phyloP scores from a whole-genome alignment of 2,797 vertebrate genomes.

The Numenius phaeopus region DNA sequence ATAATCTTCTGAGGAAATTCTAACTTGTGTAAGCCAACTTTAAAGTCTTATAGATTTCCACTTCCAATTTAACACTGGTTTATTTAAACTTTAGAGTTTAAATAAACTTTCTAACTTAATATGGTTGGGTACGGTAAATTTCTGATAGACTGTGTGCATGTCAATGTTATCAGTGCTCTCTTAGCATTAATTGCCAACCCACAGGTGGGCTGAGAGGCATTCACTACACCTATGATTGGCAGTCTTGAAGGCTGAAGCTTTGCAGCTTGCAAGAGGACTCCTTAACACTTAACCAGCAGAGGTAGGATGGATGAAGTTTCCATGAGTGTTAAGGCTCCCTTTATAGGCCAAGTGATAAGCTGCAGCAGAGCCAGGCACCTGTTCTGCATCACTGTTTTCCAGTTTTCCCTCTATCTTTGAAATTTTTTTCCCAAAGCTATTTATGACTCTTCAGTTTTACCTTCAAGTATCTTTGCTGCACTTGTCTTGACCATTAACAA shows the following conservation, averaged over 20 bases:
- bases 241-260: not conserved
- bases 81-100: not conserved
- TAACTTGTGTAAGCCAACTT: not conserved
- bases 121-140: not conserved
- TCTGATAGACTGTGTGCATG: not conserved
- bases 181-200: not conserved
- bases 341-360: not conserved
- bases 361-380: not conserved
- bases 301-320: not conserved
- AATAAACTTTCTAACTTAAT: not conserved
- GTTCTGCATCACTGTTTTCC: not conserved
- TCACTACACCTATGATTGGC: not conserved
- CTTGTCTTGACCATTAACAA: not conserved
- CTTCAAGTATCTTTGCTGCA: accelerated
- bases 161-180: not conserved
- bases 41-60: not conserved
- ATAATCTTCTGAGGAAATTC: not conserved
- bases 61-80: not conserved
- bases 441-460: not conserved
- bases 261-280: not conserved
- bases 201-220: not conserved
- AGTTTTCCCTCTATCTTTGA: not conserved
- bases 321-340: not conserved
- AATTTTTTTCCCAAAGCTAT: not conserved
- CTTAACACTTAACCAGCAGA: not conserved